Base-by-base conservation (phyloP, 2,113 vertebrate genomes). In the Cepphus grylle region DNA sequence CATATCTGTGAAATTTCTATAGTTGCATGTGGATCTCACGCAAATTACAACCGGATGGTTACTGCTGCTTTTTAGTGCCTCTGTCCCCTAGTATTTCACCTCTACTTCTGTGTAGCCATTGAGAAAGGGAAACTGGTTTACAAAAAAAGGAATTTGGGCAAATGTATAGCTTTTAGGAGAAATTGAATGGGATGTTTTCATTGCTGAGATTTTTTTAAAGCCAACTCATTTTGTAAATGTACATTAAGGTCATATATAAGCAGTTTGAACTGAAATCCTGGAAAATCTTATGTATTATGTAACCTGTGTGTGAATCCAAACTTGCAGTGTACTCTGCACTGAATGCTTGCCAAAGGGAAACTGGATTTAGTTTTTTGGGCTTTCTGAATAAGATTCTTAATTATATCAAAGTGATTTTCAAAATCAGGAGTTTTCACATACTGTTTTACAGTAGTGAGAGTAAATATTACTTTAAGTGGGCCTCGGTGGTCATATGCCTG, bases 401-500 rank as follows among this genome's bases (percentile, higher is more conserved):
- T 97, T 86, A 53, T 86, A 89, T 95, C 93, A 84, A 92, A 96
- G 94, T 77, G 52, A 88, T 96, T 96, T 93, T 47, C 92, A 88
- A 96, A 96, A 95, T 93, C 84, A 55, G 38, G 79, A 81, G 59
- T 91, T 91, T 91, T 90, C 90, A 61, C 38, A 27, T 90, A 80
- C 30, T 90, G 85, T 88, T 96, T 95, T 95, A 96, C 91, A 95
- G 93, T 92, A 97, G 95, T 88, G 93, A 95, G 96, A 96, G 92
- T 97, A 97, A 97, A 97, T 95, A 96, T 86, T 96, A 74, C 93
- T 96, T 94, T 90, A 95, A 97, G 96, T 97, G 95, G 87, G 94
- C 90, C 96, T 98, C 91, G 0, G 62, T 93, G 94, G 96, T 96
- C 95, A 96, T 78, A 79, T 92, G 97, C 88, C 95, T 98, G 93